A percentile compares a stretch with the other conserved stretches of the same genome.
Conservation (phyloP, 1,140 invertebrate species). For the Trachymyrmex cornetzi region DNA sequence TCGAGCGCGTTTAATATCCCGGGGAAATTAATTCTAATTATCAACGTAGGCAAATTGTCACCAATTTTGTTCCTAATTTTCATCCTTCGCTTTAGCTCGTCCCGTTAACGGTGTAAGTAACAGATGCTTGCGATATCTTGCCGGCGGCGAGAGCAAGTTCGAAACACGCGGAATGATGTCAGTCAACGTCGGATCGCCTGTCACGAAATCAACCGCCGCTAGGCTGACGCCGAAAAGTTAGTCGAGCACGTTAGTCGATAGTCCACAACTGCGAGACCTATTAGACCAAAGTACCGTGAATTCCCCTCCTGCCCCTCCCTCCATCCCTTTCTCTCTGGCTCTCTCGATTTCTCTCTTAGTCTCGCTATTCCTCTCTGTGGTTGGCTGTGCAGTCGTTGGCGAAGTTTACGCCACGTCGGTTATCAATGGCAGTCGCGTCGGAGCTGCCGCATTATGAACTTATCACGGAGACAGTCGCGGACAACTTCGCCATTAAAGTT, state of each 20-base stretch:
- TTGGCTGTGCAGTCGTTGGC: conserved; percentile 61
- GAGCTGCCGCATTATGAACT: conserved; percentile 66
- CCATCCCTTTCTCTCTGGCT: not conserved
- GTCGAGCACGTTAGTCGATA: conserved; percentile 62
- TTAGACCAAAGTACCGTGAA: conserved; percentile 58
- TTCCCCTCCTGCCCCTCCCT: not conserved
- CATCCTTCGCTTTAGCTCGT: not conserved
- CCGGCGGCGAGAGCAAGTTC: conserved; percentile 35
- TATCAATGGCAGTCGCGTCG: conserved; percentile 68
- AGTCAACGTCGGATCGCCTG: conserved; percentile 56
- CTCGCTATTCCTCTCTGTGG: conserved; percentile 37
- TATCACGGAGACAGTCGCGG: conserved; percentile 67
- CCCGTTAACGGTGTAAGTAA: conserved; percentile 16
- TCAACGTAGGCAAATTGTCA: not conserved
- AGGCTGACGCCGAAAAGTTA: conserved; percentile 66
- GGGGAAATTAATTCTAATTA: not conserved
- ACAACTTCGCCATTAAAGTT: conserved; percentile 71
- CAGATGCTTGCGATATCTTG: conserved; percentile 44
- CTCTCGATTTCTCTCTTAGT: conserved; percentile 26
- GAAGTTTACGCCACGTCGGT: conserved; percentile 68
- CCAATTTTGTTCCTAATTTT: conserved; percentile 11
- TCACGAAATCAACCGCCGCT: conserved; percentile 47
- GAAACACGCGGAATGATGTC: conserved; percentile 39
- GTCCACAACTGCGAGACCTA: conserved; percentile 67
- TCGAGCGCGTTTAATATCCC: not conserved